Conservation (phyloP, 92 coral and sea anemone species). For the Metridium senile region DNA sequence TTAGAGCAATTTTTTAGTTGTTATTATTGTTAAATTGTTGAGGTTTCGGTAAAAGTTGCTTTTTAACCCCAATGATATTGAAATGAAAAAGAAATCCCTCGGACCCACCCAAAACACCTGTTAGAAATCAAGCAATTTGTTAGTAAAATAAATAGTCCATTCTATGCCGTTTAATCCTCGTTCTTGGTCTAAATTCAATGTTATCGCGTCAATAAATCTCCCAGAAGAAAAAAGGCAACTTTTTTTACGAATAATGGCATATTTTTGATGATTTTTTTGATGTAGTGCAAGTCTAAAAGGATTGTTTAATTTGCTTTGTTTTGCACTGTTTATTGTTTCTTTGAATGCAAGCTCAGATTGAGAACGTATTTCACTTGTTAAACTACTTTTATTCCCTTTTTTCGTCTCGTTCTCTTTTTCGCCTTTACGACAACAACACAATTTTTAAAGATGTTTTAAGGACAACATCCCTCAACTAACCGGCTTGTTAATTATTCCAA, state of each 20-base stretch:
- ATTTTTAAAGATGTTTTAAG: neutral
- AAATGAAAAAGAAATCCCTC: neutral
- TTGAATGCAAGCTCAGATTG: no score
- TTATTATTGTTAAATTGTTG: neutral
- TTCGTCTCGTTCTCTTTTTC: neutral
- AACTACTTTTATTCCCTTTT: no score
- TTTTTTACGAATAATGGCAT: neutral
- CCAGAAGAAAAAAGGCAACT: neutral
- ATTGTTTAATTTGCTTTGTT: no score
- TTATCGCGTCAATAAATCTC: neutral
- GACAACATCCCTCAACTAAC: neutral
- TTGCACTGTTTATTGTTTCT: no score
- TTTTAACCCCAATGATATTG: neutral
- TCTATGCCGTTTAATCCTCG: neutral
- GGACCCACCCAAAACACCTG: neutral
- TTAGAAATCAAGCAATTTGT: neutral
- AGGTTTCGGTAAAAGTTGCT: neutral
- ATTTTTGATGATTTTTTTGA: neutral
- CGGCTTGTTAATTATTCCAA: conserved; percentile 1
- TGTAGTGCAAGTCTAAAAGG: no score
- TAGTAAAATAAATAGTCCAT: neutral
- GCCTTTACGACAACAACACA: neutral
- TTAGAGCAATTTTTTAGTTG: neutral
- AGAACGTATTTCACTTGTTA: no score
- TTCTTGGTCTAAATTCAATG: neutral